phyloP scores from a whole-genome alignment of 2,113 vertebrate species.

The Corvus hawaiiensis region DNA sequence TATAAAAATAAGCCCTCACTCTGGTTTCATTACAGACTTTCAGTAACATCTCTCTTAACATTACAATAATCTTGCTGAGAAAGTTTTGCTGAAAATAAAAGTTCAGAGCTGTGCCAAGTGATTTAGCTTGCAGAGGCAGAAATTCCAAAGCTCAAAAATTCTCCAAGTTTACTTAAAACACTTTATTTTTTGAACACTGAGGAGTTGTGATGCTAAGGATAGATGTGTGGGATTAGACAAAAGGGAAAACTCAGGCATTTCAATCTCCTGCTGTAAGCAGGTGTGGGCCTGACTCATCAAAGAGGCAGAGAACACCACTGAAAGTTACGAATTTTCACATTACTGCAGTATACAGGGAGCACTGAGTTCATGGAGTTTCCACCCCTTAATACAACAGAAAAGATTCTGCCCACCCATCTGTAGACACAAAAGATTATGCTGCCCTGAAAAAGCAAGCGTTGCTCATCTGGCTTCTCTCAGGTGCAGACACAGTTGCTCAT shows the following conservation, averaged over 20 bases:
- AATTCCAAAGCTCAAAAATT: neutral
- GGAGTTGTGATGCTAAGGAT: neutral
- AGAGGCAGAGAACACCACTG: neutral
- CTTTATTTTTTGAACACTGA: neutral
- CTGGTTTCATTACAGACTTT: neutral
- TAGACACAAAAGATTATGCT: neutral
- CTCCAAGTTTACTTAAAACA: neutral
- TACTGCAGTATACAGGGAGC: neutral
- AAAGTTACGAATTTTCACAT: neutral
- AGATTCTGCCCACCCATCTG: neutral
- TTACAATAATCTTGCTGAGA: neutral
- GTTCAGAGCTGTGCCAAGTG: neutral
- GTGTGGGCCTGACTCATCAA: neutral
- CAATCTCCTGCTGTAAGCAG: constrained; percentile 4
- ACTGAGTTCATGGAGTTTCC: neutral
- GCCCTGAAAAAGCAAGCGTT: neutral
- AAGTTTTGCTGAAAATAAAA: constrained; percentile 33
- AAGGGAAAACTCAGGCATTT: neutral
- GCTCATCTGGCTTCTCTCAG: neutral
- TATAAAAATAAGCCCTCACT: neutral
- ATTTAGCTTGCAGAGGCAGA: neutral
- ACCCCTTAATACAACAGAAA: neutral
- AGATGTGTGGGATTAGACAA: neutral
- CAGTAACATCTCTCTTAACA: neutral
- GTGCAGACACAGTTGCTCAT: neutral